Base-by-base conservation (phyloP, 2,888 invertebrate genomes). In the Achlya flavicornis region DNA sequence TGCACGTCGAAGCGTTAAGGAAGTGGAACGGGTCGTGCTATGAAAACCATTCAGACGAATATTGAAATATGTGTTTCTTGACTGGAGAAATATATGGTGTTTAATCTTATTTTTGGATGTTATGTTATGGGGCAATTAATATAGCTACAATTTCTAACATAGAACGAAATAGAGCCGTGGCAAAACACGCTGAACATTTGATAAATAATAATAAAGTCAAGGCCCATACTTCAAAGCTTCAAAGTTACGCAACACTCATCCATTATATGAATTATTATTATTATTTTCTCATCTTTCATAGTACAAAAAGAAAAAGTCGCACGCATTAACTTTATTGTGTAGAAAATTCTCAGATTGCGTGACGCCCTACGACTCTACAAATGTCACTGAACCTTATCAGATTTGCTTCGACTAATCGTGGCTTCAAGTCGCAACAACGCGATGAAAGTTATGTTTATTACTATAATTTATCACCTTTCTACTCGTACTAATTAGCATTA, bases 1-100 rank as follows among this genome's bases (percentile, higher is more conserved):
- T 83, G 81, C 84, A 86, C 83, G 80, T 80, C 76, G 76, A 72
- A 69, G 75, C 73, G 74, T 84, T 78, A 82, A 81, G 73, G 72
- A 72, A 77, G 48, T 48, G 79, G 70, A 66, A 64, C 66, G 77
- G 67, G 74, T 73, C 67, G 69, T 66, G 58, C 62, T 63, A 66
- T 64, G 62, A 63, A 63, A 65, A 72, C 16, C 53, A 63, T 61
- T 58, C 61, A 65, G 63, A 57, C 43, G 33, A 41, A 43, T 57
- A 53, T 46, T 32, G n/a, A 35, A 33, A 61, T 48, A 14, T 32
- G 19, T 35, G 53, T 53, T 19, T 53, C 19, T n/a, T 19, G 10
- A 10, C 53, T 19, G 7, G 7, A n/a, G 43, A 4, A 14, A 6
- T 43, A n/a, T n/a, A n/a, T n/a, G n/a, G n/a, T n/a, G n/a, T n/a